phyloP scores from a whole-genome alignment of 2,797 vertebrate species.

The Myoxocephalus aenaeus region DNA sequence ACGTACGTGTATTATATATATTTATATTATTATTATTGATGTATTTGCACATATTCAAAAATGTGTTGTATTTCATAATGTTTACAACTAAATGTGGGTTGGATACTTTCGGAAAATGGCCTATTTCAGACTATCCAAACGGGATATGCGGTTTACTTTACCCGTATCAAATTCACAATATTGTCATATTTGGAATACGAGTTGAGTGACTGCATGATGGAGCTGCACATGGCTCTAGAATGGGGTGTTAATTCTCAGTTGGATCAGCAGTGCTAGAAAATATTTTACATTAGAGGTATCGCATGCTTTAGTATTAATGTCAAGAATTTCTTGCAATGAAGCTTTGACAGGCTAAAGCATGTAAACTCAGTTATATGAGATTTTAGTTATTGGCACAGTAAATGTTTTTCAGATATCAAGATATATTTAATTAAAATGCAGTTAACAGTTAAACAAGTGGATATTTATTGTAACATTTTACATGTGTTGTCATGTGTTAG shows the following conservation, averaged over 20 bases:
- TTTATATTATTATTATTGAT: no score
- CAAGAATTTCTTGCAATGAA: neutral
- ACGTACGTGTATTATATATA: neutral
- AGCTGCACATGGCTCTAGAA: neutral
- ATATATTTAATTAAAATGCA: constrained; percentile 17
- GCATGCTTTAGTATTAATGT: neutral
- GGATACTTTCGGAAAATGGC: neutral
- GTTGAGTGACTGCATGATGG: no score
- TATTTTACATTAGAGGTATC: neutral
- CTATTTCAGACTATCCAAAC: neutral
- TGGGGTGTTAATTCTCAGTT: neutral
- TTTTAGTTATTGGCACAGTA: neutral
- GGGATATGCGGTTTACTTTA: neutral
- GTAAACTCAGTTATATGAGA: neutral
- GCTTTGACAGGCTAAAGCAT: constrained; percentile 4
- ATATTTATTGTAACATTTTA: constrained; percentile 36
- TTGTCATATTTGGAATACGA: neutral
- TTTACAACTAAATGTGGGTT: neutral
- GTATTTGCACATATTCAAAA: neutral
- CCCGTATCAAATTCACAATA: neutral
- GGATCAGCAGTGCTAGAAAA: neutral
- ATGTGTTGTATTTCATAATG: neutral
- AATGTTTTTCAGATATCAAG: neutral
- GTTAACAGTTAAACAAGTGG: neutral
- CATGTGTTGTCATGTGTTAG: neutral